Percentiles rank a stretch among this genome's conserved stretches.
These are phyloP conservation scores for Venustoraphidia nigricollis DNA, from an alignment of 2,888 invertebrate species.

Conservation along the genomic window DNA sequence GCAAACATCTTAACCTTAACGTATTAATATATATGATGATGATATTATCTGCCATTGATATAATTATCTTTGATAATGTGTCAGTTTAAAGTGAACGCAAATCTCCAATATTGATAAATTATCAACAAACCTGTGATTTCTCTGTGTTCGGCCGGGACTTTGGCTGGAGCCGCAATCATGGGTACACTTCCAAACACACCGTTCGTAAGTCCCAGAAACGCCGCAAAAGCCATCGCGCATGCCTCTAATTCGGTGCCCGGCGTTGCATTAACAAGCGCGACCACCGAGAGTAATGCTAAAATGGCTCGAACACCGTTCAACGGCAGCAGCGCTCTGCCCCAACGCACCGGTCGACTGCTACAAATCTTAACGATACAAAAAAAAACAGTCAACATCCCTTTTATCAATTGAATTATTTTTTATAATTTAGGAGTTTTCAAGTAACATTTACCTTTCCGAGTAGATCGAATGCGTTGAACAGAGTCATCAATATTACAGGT, in stretches of 20 bases:
- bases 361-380: constrained; percentile 5
- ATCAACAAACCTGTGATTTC: constrained; percentile 60
- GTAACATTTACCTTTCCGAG: constrained; percentile 46
- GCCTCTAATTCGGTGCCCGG: constrained; percentile 31
- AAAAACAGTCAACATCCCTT: background rate
- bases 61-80: no score
- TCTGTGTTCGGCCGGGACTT: constrained; percentile 70
- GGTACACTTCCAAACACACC: constrained; percentile 83
- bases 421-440: background rate
- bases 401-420: background rate
- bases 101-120: background rate
- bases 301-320: constrained; percentile 4
- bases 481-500: constrained; percentile 80
- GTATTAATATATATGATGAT: no score
- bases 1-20: no score
- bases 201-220: constrained; percentile 65
- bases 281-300: background rate
- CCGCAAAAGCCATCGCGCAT: constrained; percentile 48
- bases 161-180: constrained; percentile 80
- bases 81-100: no score
- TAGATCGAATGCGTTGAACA: constrained; percentile 76
- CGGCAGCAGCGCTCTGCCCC: constrained; percentile 2
- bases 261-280: constrained; percentile 6
- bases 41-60: no score
- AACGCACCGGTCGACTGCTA: constrained; percentile 7